Percentiles rank a stretch among this genome's conserved stretches.
Evolutionary conservation across 2,888 invertebrate genomes (phyloP).

Genomic region (Acrobasis suavella): DNA sequence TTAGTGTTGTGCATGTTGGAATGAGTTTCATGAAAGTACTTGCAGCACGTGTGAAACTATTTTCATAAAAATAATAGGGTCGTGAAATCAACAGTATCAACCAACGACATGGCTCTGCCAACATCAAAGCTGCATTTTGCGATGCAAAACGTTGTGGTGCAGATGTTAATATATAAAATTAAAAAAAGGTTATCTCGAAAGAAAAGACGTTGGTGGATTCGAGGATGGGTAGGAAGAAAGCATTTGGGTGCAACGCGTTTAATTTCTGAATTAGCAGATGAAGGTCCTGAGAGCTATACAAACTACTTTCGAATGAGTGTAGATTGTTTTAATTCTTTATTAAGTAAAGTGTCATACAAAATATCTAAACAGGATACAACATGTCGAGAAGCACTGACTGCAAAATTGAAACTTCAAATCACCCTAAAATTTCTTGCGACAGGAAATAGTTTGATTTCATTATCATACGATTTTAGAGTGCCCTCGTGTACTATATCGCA

Average conservation of each 20-base stretch:
- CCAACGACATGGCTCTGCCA: conserved; percentile 1
- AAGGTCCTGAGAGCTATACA: conserved; percentile 27
- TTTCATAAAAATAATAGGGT: conserved; percentile 12
- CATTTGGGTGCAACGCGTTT: conserved; percentile 25
- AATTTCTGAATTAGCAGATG: conserved; percentile 26
- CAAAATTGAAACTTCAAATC: conserved; percentile 22
- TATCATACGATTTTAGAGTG: conserved; percentile 22
- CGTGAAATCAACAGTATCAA: conserved; percentile 10
- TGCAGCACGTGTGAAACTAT: neutral
- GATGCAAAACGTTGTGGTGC: neutral
- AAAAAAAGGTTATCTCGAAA: conserved; percentile 25
- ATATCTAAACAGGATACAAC: conserved; percentile 24
- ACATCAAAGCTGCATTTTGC: conserved; percentile 7
- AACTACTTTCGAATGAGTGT: conserved; percentile 27
- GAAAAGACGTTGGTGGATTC: conserved; percentile 29
- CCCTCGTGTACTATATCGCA: conserved; percentile 15
- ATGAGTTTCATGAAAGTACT: conserved; percentile 13
- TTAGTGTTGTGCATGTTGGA: conserved; percentile 7
- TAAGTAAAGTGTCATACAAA: conserved; percentile 16
- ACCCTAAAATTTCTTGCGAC: conserved; percentile 19
- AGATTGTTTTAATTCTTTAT: conserved; percentile 26
- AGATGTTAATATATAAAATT: conserved; percentile 18
- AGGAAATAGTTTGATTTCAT: conserved; percentile 22
- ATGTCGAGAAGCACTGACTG: conserved; percentile 22
- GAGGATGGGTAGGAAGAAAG: conserved; percentile 27